Conservation (phyloP, 2,113 vertebrate species). For the Ctenodactylus gundi region DNA sequence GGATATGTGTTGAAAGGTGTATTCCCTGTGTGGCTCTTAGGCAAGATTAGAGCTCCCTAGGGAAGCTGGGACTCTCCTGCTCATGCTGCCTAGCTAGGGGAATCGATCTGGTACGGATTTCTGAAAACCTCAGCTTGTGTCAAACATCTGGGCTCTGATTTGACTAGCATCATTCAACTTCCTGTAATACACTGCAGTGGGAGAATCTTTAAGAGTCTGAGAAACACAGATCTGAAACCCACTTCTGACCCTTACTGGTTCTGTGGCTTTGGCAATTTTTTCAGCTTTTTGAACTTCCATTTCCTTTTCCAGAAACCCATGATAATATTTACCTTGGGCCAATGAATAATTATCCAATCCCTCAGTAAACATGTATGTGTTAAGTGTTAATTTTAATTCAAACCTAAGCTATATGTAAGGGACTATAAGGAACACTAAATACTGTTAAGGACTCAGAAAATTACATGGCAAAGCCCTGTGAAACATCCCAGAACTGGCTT, state of each 20-base stretch:
- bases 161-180: not conserved
- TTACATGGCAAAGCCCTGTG: not conserved
- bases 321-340: not conserved
- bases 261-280: not conserved
- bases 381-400: not conserved
- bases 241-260: not conserved
- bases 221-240: not conserved
- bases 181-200: not conserved
- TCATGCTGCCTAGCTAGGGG: constrained; percentile 7
- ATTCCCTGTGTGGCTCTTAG: constrained; percentile 57
- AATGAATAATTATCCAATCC: not conserved
- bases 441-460: not conserved
- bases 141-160: not conserved
- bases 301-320: not conserved
- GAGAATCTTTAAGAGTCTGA: not conserved
- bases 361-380: not conserved
- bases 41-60: constrained; percentile 52
- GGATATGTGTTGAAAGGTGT: constrained; percentile 68
- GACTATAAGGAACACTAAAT: not conserved
- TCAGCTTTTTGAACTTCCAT: not conserved
- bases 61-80: constrained; percentile 46
- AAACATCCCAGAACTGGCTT: not conserved
- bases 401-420: not conserved
- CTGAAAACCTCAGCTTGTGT: not conserved
- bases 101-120: not conserved